Percentiles rank a stretch among this genome's conserved stretches.
Conservation (phyloP, 2,888 invertebrate species). For the Apantesis nais region DNA sequence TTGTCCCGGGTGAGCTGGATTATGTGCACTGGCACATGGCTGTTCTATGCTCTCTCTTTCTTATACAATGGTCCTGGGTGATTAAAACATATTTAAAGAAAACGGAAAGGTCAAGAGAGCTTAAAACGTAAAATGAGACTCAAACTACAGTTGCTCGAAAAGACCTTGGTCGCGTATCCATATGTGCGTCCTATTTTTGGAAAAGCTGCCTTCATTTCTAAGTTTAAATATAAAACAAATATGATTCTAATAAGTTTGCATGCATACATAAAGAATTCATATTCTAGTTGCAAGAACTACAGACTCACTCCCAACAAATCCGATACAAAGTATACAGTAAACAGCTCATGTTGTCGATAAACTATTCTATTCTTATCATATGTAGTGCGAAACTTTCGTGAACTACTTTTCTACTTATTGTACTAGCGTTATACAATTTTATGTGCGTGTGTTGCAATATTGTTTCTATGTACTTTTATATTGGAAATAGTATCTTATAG, state of each 20-base stretch:
- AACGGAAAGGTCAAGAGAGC: too few species aligned
- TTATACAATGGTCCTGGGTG: too few species aligned
- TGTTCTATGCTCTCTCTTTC: too few species aligned
- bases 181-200: background rate
- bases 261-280: background rate
- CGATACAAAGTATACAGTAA: conserved; percentile 42
- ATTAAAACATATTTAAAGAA: too few species aligned
- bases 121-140: too few species aligned
- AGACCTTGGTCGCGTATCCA: too few species aligned
- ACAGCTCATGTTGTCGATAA: conserved; percentile 45
- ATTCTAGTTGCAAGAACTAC: conserved; percentile 2
- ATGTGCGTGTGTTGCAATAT: conserved; percentile 26
- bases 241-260: background rate
- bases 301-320: conserved; percentile 18
- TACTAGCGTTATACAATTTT: conserved; percentile 35
- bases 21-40: too few species aligned
- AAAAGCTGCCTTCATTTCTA: background rate
- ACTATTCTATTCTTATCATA: conserved; percentile 40
- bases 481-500: conserved; percentile 10
- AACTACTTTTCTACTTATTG: conserved; percentile 34
- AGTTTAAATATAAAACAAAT: background rate
- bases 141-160: too few species aligned
- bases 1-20: too few species aligned
- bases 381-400: conserved; percentile 43
- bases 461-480: conserved; percentile 26